Evolutionary conservation across 2,113 vertebrate species (phyloP), one percentile per base, ranked within the genome.

Genomic region (Psammodynastes pulverulentus): DNA sequence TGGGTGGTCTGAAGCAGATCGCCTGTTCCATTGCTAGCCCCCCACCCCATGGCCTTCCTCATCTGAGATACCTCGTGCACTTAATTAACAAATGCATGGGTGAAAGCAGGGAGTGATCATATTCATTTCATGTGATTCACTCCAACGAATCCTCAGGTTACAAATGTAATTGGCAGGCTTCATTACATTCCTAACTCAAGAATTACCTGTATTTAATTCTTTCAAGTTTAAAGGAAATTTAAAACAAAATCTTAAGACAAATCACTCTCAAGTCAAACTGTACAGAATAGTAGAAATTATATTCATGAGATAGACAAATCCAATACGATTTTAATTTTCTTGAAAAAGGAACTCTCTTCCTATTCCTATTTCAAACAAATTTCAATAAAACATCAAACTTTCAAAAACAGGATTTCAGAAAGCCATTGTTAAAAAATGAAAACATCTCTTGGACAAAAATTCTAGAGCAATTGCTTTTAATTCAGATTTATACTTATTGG

Each of bases 181-280:
- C 23, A 24, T 56, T 56, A 56, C 7, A 24, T 56, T 56, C 23
- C 19, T 8, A 56, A 56, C 7, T 58, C 9, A 3, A 58, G 24
- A 8, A 58, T 58, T 26, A 26, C 7, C 24, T 56, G 9, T 58
- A 67, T 62, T 62, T 34, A 95, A 26, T 86, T 56, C 29, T 90
- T 84, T 12, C 91, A 95, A 51, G 29, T 94, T 89, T 4, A 92
- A 45, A 85, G 46, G 46, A 91, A 56, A 89, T 86, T 34, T 23
- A 34, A 93, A 79, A 90, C 9, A 49, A 17, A 1, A 34, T 6
- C 19, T 13, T 21, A 5, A 62, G 51, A 84, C 52, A 1, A 45
- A 39, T 54, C 10, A 39, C 88, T 58, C 26, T 56, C 12, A 6
- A 72, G 5, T 46, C 91, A 62, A 84, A 93, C 10, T 21, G 72